These are phyloP conservation scores for Sporophila hypoxantha DNA, from an alignment of 2,113 vertebrate species.

Conservation along the genomic window DNA sequence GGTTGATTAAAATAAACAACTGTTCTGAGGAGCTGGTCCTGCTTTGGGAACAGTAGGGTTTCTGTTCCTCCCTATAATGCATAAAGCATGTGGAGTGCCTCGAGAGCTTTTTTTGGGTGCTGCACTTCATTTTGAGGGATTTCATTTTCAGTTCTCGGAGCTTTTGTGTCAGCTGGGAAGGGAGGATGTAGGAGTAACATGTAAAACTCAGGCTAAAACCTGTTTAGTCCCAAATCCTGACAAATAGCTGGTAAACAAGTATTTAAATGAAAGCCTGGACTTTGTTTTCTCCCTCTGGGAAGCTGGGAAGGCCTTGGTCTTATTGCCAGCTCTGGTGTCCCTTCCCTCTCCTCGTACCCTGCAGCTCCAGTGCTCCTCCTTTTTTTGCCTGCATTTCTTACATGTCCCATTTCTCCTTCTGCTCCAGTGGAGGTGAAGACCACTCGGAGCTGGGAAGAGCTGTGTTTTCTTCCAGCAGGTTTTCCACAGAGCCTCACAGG, in stretches of 20 bases:
- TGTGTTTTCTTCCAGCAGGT: fast-evolving
- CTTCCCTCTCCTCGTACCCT: background rate
- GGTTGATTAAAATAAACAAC: constrained; percentile 14
- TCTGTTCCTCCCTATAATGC: background rate
- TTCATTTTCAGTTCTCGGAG: background rate
- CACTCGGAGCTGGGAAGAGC: background rate
- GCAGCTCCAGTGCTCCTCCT: background rate
- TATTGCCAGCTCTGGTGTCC: background rate
- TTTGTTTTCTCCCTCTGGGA: background rate
- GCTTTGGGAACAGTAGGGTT: constrained; percentile 9
- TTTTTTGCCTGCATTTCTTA: background rate
- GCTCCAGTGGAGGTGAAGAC: background rate
- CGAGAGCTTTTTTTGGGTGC: background rate
- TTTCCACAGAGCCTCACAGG: background rate
- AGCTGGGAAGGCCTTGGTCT: background rate
- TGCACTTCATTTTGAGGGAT: background rate
- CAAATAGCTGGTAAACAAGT: background rate
- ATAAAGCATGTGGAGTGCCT: background rate
- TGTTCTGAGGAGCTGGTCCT: background rate
- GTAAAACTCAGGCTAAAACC: background rate
- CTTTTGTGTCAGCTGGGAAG: constrained; percentile 5
- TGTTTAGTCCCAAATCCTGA: background rate
- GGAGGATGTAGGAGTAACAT: background rate
- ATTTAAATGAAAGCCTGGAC: background rate
- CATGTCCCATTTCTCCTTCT: background rate